Percentiles rank a stretch among this genome's conserved stretches.
These are phyloP conservation scores for Palythoa caribaeorum DNA, from an alignment of 92 coral and sea anemone genomes.

Conservation along the genomic window DNA sequence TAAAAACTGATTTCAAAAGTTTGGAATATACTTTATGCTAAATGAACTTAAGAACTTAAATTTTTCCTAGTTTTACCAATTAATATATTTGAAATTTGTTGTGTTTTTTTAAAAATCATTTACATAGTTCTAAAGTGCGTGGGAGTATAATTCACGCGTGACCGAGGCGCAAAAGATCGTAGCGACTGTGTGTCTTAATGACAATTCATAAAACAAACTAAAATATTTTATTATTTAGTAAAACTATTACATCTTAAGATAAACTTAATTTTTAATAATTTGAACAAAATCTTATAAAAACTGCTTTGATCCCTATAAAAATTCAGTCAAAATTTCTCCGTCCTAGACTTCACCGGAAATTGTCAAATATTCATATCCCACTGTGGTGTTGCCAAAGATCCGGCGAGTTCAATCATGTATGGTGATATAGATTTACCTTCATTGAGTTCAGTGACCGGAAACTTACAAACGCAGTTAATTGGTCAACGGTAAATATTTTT, in stretches of 20 bases:
- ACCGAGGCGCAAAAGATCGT: neutral
- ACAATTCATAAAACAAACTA: neutral
- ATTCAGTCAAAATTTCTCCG: neutral
- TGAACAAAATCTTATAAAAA: neutral
- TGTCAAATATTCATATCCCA: neutral
- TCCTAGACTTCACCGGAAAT: constrained; percentile 22
- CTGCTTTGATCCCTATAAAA: neutral
- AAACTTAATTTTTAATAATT: neutral
- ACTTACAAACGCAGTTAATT: constrained; percentile 4
- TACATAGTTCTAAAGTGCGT: neutral
- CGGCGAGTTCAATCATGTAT: constrained; percentile 13
- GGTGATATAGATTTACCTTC: neutral
- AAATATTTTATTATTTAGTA: neutral
- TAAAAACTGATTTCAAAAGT: neutral
- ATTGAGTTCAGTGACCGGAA: neutral
- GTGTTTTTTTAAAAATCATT: neutral
- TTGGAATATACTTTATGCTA: neutral
- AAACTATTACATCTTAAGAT: neutral
- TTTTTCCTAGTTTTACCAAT: neutral
- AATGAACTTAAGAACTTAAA: neutral
- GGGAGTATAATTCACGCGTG: neutral
- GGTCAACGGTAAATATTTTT: constrained; percentile 12
- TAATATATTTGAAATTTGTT: neutral
- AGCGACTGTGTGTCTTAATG: neutral
- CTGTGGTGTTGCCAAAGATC: constrained; percentile 25